Base-by-base conservation (phyloP, 2,113 vertebrate species). In the Gobius niger region DNA sequence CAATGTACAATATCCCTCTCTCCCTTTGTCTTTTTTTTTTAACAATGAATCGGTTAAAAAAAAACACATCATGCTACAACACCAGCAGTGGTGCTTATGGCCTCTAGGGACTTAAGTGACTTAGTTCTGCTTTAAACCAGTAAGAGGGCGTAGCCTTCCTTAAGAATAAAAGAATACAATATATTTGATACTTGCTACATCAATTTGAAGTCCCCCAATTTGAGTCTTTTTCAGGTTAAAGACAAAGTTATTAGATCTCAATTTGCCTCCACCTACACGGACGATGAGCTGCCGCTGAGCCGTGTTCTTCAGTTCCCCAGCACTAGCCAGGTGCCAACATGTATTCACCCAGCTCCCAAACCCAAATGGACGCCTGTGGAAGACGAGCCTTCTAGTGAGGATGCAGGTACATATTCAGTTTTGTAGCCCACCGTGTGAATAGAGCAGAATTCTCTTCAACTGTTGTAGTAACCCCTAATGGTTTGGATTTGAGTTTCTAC, bases 181-280 rank as follows among this genome's bases (percentile, higher is more conserved):
- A 34, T 34, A 3, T 34, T 34, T 34, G 24, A 24, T 24, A 34
- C 5, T 34, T 34, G 24, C 24, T 3, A 34, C 24, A 34, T 34
- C 24, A 34, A 34, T 34, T 34, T 34, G 24, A 12, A 40, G 19
- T 40, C 11, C 6, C 54, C 40, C 14, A 40, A 57, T 7, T 15
- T 4, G 14, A n/a, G 34, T 42, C 79, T 72, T 57, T 68, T 89
- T 15, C 85, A 99, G 96, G 72, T 91, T 66, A 91, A 78, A 50
- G 90, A 92, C 47, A 82, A 80, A 71, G 90, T 86, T 74, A 88
- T 98, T 74, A 94, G 92, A 67, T 98, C 96, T n/a, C 98, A 98
- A 82, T 99, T 99, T 88, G 93, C 95, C 49, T 98, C 96, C 85
- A 99, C 96, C 0, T 98, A 98, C 68, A 92, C 89, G 78, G 95